Evolutionary conservation across 2,113 vertebrate genomes (phyloP).

Genomic region (Hippocampus barbouri): DNA sequence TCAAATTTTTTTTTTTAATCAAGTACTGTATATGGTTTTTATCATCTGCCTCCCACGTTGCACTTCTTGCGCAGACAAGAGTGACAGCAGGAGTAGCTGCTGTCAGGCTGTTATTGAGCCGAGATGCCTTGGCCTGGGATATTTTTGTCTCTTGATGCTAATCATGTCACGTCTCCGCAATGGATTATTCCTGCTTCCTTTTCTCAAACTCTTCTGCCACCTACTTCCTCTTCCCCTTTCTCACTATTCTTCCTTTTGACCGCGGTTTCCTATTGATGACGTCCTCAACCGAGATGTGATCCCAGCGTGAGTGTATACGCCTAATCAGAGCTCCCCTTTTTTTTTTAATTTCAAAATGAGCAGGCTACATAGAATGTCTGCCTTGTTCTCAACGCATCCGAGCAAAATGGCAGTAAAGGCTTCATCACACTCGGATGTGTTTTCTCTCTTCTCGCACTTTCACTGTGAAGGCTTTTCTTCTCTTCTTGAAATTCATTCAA

Average conservation of each 20-base stretch:
- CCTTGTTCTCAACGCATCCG: background rate
- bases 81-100: slow-evolving; percentile 55
- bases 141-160: slow-evolving; percentile 63
- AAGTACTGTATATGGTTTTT: slow-evolving; percentile 2
- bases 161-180: slow-evolving; percentile 55
- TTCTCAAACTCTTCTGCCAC: background rate
- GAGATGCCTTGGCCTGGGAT: slow-evolving; percentile 42
- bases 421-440: background rate
- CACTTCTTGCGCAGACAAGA: slow-evolving; percentile 35
- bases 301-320: background rate
- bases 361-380: background rate
- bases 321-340: background rate
- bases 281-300: background rate
- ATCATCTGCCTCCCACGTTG: slow-evolving; percentile 29
- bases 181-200: slow-evolving; percentile 19
- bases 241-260: background rate
- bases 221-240: no score
- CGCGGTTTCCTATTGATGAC: background rate
- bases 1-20: no score
- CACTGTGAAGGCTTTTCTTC: background rate
- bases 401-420: no score
- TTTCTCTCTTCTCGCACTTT: background rate
- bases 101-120: slow-evolving; percentile 46
- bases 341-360: background rate
- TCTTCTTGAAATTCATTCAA: background rate